A percentile compares a stretch with the other conserved stretches of the same genome.
Conservation (phyloP, 1,140 invertebrate genomes). For the Ceratina australensis region DNA sequence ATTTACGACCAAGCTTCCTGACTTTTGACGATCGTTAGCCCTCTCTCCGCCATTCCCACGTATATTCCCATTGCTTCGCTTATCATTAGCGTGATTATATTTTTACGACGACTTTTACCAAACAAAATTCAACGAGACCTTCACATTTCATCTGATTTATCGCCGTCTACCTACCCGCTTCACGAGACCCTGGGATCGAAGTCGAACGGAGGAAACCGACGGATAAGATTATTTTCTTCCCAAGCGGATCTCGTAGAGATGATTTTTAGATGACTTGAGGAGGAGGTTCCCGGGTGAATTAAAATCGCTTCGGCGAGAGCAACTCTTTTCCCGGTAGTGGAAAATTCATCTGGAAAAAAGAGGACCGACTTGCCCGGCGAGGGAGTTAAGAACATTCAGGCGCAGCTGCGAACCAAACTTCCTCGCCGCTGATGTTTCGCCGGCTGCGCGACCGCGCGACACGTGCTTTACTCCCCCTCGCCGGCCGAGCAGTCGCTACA, state of each 20-base stretch:
- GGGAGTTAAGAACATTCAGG: constrained; percentile 58
- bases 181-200: neutral
- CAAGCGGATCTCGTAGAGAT: too few relatives aligned
- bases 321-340: neutral
- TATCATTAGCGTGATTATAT: constrained; percentile 60
- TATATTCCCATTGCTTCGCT: constrained; percentile 59
- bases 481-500: neutral
- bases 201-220: neutral
- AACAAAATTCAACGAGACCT: constrained; percentile 32
- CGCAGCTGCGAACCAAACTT: constrained; percentile 71
- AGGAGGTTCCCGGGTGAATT: neutral
- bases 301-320: constrained; percentile 3
- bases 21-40: constrained; percentile 64
- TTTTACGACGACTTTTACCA: constrained; percentile 54
- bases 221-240: neutral
- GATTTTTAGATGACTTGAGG: too few relatives aligned
- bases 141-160: constrained; percentile 29
- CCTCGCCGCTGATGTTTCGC: constrained; percentile 28
- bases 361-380: neutral
- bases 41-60: constrained; percentile 39
- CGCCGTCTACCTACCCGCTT: constrained; percentile 26
- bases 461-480: constrained; percentile 34
- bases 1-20: constrained; percentile 76
- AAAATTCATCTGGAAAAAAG: constrained; percentile 36
- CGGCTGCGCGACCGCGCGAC: constrained; percentile 33